Evolutionary conservation across 2,888 invertebrate genomes (phyloP), one percentile per base, ranked within the genome.

Genomic region (Fabriciana adippe): DNA sequence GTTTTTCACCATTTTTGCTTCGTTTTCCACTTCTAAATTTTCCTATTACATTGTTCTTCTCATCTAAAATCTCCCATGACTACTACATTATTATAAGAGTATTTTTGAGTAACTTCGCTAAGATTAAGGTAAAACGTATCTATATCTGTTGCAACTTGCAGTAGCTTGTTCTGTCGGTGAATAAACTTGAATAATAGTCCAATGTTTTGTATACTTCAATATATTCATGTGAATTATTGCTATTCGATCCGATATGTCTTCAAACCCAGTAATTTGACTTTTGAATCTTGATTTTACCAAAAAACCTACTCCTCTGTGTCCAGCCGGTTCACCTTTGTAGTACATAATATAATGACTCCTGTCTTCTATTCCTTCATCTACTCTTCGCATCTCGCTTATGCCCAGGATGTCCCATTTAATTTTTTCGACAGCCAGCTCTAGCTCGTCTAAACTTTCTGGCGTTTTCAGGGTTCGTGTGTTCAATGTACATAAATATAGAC

Each of bases 351-450:
- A 31, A 6, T 31, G 31, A 31, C 31, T 31, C 6, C 31, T 31
- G 2, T 31, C 65, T 69, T 67, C 71, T 67, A 71, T 67, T 54
- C 56, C 56, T 57, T 75, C 70, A 6, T 68, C 72, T 31, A 41
- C 0, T 54, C 73, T 66, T 54, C 72, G 60, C 53, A 73, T 56
- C 60, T 72, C 73, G 41, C 73, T 70, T 0, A 75, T 65, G 41
- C 73, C 75, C 15, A 73, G 2, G 15, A 73, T 71, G 18, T 65
- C 64, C 62, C 66, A 71, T 50, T 69, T 48, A 18, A 64, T 21
- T 14, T 55, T 55, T 54, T 41, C 54, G 13, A 63, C 16, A 41
- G 62, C 54, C 31, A 54, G 41, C 47, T 55, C 55, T 11, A 47
- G 5, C 55, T 55, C 55, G n/a, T 55, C 35, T n/a, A 55, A 13